Conservation (phyloP, 2,888 invertebrate species). For the Ypsolopha scabrella region DNA sequence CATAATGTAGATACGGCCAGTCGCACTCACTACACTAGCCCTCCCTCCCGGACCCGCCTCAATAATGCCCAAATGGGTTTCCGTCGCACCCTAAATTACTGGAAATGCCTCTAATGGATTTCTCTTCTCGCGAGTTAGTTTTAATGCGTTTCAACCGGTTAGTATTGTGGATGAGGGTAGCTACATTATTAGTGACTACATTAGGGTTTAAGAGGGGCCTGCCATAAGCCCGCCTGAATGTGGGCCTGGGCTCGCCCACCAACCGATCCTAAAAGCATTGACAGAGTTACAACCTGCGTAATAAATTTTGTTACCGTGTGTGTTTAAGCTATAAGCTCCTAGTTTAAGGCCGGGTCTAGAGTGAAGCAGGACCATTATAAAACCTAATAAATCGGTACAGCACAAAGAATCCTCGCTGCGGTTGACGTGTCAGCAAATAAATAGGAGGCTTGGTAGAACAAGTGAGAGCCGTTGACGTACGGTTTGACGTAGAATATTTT, state of each 20-base stretch:
- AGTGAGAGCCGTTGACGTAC: constrained; percentile 64
- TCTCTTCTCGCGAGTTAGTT: constrained; percentile 29
- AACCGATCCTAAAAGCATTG: constrained; percentile 5
- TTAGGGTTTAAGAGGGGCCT: constrained; percentile 10
- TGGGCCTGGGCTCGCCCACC: not conserved
- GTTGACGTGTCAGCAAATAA: constrained; percentile 61
- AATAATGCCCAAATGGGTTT: constrained; percentile 41
- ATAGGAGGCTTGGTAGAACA: constrained; percentile 62
- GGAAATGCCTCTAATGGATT: constrained; percentile 26
- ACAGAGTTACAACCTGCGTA: constrained; percentile 3
- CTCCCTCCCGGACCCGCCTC: constrained; percentile 21
- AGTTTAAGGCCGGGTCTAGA: not conserved
- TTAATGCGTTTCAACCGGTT: constrained; percentile 25
- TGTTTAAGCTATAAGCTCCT: not conserved
- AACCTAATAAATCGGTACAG: constrained; percentile 7
- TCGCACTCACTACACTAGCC: constrained; percentile 14
- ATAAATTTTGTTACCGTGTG: not conserved
- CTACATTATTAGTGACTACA: constrained; percentile 19
- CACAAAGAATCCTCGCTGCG: constrained; percentile 49
- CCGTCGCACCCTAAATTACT: constrained; percentile 28
- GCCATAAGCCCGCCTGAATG: not conserved
- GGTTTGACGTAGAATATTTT: constrained; percentile 68
- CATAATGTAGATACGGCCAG: constrained; percentile 40
- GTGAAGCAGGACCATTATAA: not conserved
- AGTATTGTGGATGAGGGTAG: constrained; percentile 10